Percentiles rank a stretch among this genome's conserved stretches.
Evolutionary conservation across 2,797 vertebrate species (phyloP).

Genomic region (Arremon aurantiirostris): DNA sequence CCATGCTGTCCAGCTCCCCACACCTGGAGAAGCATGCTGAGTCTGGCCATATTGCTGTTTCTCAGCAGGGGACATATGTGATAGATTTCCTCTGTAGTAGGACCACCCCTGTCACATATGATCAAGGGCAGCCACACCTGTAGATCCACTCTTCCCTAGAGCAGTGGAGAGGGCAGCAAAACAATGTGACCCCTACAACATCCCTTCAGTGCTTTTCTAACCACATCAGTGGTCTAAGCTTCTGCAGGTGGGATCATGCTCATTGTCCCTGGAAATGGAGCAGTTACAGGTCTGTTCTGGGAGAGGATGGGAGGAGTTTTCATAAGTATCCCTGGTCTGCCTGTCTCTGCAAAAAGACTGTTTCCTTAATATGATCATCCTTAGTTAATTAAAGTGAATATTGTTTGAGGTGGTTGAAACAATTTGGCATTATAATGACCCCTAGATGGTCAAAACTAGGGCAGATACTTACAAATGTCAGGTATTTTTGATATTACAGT

Average conservation of each 20-base stretch:
- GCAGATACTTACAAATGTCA: not conserved
- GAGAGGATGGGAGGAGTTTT: not conserved
- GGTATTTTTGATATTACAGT: not conserved
- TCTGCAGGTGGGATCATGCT: not conserved
- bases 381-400: not conserved
- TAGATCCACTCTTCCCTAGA: not conserved
- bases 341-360: not conserved
- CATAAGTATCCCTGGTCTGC: not conserved
- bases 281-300: not conserved
- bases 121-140: not conserved
- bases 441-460: not conserved
- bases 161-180: not conserved
- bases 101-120: fast-evolving
- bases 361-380: not conserved
- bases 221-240: not conserved
- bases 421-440: not conserved
- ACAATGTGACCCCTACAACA: not conserved
- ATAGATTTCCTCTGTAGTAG: not conserved
- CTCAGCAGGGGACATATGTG: not conserved
- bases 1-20: not conserved
- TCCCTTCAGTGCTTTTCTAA: not conserved
- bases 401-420: not conserved
- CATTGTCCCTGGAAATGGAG: not conserved
- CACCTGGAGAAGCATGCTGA: not conserved
- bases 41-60: not conserved